These are phyloP conservation scores for Nomada hirtipes DNA, from an alignment of 2,888 invertebrate genomes.

Conservation along the genomic window DNA sequence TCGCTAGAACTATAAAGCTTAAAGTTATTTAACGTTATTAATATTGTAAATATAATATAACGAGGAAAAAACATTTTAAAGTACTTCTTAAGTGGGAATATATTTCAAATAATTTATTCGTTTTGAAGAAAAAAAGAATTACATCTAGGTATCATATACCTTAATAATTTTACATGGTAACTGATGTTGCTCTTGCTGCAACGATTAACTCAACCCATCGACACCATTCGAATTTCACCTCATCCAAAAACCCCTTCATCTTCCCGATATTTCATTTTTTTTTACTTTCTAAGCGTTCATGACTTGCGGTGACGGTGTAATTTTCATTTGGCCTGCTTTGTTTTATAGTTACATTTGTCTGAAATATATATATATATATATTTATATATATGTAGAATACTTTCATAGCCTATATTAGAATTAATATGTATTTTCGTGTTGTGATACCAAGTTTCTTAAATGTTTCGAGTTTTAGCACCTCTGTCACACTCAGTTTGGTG, in stretches of 20 bases:
- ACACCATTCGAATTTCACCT: conserved; percentile 47
- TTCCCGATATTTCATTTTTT: conserved; percentile 63
- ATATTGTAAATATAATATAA: neutral
- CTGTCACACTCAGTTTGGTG: conserved; percentile 36
- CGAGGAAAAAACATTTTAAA: neutral
- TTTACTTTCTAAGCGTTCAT: conserved; percentile 72
- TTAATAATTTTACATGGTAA: conserved; percentile 22
- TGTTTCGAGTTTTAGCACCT: conserved; percentile 51
- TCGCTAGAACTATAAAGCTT: conserved; percentile 9
- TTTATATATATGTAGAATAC: conserved; percentile 58
- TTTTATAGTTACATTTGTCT: conserved; percentile 65
- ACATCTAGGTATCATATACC: conserved; percentile 15
- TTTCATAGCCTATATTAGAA: conserved; percentile 68
- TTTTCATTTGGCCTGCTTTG: conserved; percentile 71
- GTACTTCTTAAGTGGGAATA: conserved; percentile 10
- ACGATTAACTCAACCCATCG: conserved; percentile 68
- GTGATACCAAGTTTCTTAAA: conserved; percentile 48
- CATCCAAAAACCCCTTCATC: conserved; percentile 53
- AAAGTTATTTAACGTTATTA: conserved; percentile 5
- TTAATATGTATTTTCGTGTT: conserved; percentile 63
- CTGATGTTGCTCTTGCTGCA: conserved; percentile 38
- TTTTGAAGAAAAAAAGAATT: conserved; percentile 11
- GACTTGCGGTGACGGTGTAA: conserved; percentile 75
- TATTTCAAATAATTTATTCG: conserved; percentile 14
- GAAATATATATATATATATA: conserved; percentile 25